Conservation (phyloP, 2,113 vertebrate species). For the Solea senegalensis region DNA sequence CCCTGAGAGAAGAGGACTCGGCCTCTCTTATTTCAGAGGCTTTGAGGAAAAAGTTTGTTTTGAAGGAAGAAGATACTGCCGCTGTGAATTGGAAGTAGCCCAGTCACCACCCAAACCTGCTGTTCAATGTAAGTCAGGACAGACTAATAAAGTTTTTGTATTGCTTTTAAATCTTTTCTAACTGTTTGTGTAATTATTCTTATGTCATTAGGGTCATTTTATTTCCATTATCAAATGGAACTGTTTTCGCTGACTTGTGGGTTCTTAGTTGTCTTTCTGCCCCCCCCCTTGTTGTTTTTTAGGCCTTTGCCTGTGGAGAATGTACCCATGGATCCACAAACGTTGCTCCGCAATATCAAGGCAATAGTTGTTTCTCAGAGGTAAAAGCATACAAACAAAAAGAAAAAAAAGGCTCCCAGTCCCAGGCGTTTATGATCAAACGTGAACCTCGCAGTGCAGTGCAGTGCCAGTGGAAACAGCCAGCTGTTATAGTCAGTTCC, state of each 20-base stretch:
- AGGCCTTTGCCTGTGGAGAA: constrained; percentile 72
- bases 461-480: constrained; percentile 14
- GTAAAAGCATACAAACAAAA: constrained; percentile 47
- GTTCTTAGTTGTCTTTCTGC: constrained; percentile 32
- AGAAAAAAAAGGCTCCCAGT: constrained; percentile 15
- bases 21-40: constrained; percentile 93
- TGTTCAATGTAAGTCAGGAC: constrained; percentile 69
- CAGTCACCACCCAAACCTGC: constrained; percentile 31
- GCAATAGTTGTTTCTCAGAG: constrained; percentile 46
- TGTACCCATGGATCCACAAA: constrained; percentile 64
- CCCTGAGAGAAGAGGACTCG: constrained; percentile 92
- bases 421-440: constrained; percentile 25
- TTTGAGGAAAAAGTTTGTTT: constrained; percentile 92
- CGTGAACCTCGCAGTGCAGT: constrained; percentile 18
- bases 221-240: constrained; percentile 1
- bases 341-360: constrained; percentile 48
- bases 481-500: constrained; percentile 20
- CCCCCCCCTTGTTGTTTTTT: constrained; percentile 46
- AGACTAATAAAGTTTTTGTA: neutral
- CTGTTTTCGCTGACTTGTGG: constrained; percentile 14
- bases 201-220: neutral
- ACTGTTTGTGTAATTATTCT: constrained; percentile 4
- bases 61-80: constrained; percentile 89
- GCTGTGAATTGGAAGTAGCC: constrained; percentile 80
- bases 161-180: neutral